Base-by-base conservation (phyloP, 2,113 vertebrate species). In the Gadus macrocephalus region DNA sequence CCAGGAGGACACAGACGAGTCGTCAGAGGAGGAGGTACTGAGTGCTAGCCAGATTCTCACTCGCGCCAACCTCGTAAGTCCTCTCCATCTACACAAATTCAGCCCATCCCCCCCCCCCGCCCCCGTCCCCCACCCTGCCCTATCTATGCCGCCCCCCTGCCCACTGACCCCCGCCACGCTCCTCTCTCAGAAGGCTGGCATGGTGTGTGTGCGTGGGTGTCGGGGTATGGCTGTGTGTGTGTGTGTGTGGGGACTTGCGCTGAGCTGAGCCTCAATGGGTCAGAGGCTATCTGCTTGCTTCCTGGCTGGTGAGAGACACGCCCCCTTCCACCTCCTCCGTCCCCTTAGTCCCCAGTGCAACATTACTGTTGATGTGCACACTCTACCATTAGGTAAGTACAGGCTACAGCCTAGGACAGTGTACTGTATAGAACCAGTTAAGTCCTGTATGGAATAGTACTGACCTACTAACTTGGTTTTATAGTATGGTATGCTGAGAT, bases 1-100 rank as follows among this genome's bases (percentile, higher is more conserved):
- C 87, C 96, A 97, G 76, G 97, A 98, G 88, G 97, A 99, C 73
- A 99, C 97, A 0, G 97, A 99, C 1, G 97, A 99, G 85, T 99
- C 97, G 42, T 98, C 97, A 4, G 97, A 99, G 89, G 97, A 99
- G 86, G 97, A 99, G 90, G 95, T 95, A 62, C 91, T 97, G 88
- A 98, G 95, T 16, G 96, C 94, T 74, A 98, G 96, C 92, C 96
- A 97, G 91, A 96, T 98, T 88, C 93, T 98, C 77, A 96, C 92
- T 64, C 92, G 90, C 84, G 93, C 95, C 4, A 94, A 94, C 85
- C 93, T 97, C 92, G 96, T 97, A 94, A 86, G 89, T 91, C 67
- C 84, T 60, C 42, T 14, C 42, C 42, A 49, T 9, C 42, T 72
- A 81, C 82, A 81, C 81, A 70, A 71, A 79, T 75, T 53, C 68